These are phyloP conservation scores for Amazona ochrocephala DNA, from an alignment of 2,797 vertebrate genomes.

Conservation along the genomic window DNA sequence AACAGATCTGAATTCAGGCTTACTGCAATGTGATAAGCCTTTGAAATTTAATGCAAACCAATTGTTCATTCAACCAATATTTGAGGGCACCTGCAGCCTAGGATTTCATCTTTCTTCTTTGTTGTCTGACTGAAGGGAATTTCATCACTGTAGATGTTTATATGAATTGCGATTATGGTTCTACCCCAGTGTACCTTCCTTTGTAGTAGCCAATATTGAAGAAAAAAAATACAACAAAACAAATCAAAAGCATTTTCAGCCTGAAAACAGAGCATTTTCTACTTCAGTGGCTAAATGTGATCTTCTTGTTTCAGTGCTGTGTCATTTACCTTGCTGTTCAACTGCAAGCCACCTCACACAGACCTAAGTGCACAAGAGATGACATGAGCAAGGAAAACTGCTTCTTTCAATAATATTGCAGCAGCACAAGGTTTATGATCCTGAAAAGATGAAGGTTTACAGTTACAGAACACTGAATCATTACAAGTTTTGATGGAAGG, in stretches of 20 bases:
- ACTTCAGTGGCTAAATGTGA: background rate
- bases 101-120: background rate
- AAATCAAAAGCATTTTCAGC: background rate
- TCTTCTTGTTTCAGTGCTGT: background rate
- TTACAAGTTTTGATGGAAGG: background rate
- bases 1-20: background rate
- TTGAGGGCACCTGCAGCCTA: background rate
- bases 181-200: background rate
- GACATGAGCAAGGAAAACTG: background rate
- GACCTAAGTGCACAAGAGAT: background rate
- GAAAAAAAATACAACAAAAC: background rate
- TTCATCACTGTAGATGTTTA: background rate
- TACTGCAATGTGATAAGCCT: background rate
- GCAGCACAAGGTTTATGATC: slow-evolving; percentile 22
- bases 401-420: slow-evolving; percentile 19
- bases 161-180: background rate
- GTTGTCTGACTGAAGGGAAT: background rate
- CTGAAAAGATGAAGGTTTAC: slow-evolving; percentile 15
- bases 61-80: background rate
- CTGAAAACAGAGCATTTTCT: background rate
- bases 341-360: background rate
- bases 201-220: background rate
- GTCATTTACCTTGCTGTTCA: background rate
- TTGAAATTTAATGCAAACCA: background rate
- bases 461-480: background rate